Percentiles rank a stretch among this genome's conserved stretches.
phyloP scores from a whole-genome alignment of 2,113 vertebrate species.

The Prietella phreatophila region DNA sequence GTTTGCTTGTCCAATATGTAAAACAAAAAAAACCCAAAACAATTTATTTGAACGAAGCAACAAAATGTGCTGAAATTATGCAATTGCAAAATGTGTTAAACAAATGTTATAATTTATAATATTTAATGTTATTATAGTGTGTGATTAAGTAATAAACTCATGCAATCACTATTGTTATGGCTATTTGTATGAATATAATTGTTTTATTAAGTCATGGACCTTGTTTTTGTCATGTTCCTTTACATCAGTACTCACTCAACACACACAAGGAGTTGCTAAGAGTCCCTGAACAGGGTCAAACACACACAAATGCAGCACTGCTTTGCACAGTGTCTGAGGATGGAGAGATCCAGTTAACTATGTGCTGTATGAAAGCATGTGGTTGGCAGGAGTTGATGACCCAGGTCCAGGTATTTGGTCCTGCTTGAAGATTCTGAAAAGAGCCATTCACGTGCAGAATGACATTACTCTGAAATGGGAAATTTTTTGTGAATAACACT shows the following conservation, averaged over 20 bases:
- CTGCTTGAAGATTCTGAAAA: slow-evolving; percentile 28
- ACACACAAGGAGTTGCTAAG: not conserved
- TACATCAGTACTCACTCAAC: not conserved
- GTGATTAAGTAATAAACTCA: not conserved
- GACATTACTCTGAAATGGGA: slow-evolving; percentile 32
- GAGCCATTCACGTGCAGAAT: slow-evolving; percentile 36
- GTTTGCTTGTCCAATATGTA: no score
- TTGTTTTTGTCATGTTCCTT: slow-evolving; percentile 33
- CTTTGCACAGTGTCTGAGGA: not conserved
- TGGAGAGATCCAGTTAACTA: slow-evolving; percentile 18
- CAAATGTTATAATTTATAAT: not conserved
- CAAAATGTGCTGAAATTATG: not conserved
- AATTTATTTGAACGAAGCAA: not conserved
- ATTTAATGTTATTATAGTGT: not conserved
- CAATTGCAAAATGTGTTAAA: not conserved
- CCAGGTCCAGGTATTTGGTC: slow-evolving; percentile 32
- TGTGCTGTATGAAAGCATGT: not conserved
- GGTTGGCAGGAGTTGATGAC: slow-evolving; percentile 32
- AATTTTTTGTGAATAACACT: slow-evolving; percentile 34
- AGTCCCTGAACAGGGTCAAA: slow-evolving; percentile 28
- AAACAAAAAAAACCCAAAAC: no score
- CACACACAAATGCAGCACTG: not conserved
- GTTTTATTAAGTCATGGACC: slow-evolving; percentile 12
- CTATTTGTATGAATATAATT: not conserved
- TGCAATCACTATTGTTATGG: not conserved